These are phyloP conservation scores for Hymenochirus boettgeri DNA, from an alignment of 2,113 vertebrate genomes.

Conservation along the genomic window DNA sequence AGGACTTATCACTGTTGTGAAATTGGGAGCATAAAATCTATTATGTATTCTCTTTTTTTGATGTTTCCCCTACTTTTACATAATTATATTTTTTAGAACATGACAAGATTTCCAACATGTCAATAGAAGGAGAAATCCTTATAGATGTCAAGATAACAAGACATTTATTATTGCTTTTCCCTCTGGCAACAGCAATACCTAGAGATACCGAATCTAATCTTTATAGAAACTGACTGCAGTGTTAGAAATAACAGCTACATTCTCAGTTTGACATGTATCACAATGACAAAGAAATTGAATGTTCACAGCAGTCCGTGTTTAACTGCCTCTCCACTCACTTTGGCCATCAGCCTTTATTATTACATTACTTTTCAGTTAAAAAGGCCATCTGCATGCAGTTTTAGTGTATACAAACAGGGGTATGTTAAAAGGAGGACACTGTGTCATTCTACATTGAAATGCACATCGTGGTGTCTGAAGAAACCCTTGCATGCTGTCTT, in stretches of 20 bases:
- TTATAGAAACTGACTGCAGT: constrained; percentile 9
- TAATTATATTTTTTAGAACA: not conserved
- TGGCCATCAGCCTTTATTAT: constrained; percentile 10
- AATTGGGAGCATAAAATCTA: not conserved
- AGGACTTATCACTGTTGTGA: not conserved
- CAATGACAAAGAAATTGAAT: constrained; percentile 23
- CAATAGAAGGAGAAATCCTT: constrained; percentile 12
- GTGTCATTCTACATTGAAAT: too few species aligned
- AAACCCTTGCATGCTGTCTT: too few species aligned
- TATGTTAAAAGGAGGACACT: too few species aligned
- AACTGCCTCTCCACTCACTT: not conserved
- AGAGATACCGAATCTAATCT: constrained; percentile 18
- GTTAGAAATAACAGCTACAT: constrained; percentile 29
- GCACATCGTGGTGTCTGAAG: too few species aligned
- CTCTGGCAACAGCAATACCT: constrained; percentile 21
- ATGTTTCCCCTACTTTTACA: not conserved
- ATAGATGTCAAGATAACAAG: constrained; percentile 33
- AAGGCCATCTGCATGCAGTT: too few species aligned
- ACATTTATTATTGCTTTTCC: constrained; percentile 17
- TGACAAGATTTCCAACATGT: constrained; percentile 16
- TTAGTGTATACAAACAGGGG: too few species aligned
- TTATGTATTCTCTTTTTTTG: not conserved
- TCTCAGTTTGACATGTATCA: constrained; percentile 10
- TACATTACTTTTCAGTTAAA: too few species aligned
- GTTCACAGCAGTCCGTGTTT: not conserved